These are phyloP conservation scores for Fragariocoptes setiger DNA, from an alignment of 1,140 invertebrate species.

Conservation along the genomic window DNA sequence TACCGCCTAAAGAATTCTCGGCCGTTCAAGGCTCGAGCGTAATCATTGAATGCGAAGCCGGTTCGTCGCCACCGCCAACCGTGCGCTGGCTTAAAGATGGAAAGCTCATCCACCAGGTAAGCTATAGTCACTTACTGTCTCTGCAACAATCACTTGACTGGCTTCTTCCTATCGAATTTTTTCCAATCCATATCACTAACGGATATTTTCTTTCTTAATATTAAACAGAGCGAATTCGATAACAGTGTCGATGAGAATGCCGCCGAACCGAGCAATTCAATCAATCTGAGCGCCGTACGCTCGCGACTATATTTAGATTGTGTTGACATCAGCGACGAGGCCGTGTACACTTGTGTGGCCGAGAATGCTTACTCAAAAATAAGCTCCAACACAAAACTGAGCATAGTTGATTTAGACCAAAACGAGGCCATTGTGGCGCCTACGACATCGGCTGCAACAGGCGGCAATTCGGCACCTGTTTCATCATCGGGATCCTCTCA, in stretches of 20 bases:
- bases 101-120: slow-evolving; percentile 15
- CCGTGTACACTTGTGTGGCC: slow-evolving; percentile 35
- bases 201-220: background rate
- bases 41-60: slow-evolving; percentile 19
- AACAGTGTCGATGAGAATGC: background rate
- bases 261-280: background rate
- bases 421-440: no score
- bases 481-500: no score
- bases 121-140: no score
- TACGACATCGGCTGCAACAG: no score
- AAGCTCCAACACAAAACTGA: slow-evolving; percentile 15
- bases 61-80: slow-evolving; percentile 20
- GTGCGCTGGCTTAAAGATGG: slow-evolving; percentile 23
- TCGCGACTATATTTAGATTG: slow-evolving; percentile 32
- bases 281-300: slow-evolving; percentile 7
- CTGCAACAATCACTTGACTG: no score
- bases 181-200: background rate
- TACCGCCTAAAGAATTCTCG: background rate
- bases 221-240: background rate
- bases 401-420: slow-evolving; percentile 5
- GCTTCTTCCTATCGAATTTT: background rate
- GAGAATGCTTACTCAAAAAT: slow-evolving; percentile 25
- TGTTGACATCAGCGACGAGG: slow-evolving; percentile 23
- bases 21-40: slow-evolving; percentile 6
- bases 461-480: no score